Evolutionary conservation across 1,140 invertebrate species (phyloP).

Genomic region (Choristoneura fumiferana): DNA sequence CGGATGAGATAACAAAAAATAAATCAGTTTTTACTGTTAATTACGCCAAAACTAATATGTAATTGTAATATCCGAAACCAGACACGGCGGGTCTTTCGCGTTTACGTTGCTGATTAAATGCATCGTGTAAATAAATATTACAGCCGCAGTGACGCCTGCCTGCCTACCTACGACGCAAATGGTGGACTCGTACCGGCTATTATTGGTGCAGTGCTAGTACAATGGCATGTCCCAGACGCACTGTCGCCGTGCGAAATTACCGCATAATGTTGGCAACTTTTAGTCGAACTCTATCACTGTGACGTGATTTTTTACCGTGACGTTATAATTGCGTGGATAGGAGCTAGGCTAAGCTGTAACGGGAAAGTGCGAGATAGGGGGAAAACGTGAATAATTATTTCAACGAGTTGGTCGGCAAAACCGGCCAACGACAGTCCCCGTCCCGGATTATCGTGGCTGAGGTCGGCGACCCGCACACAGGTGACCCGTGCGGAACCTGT

Average conservation of each 20-base stretch:
- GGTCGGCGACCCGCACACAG: slow-evolving; percentile 64
- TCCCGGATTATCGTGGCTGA: slow-evolving; percentile 53
- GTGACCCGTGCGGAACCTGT: slow-evolving; percentile 68
- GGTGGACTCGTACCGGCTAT: slow-evolving; percentile 37
- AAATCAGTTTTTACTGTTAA: no score
- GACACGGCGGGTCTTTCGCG: no score
- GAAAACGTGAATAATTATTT: background rate
- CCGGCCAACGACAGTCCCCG: slow-evolving; percentile 10
- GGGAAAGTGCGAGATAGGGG: no score
- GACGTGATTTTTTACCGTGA: slow-evolving; percentile 1
- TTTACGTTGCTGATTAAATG: background rate
- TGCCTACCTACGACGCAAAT: no score
- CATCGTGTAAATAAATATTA: background rate
- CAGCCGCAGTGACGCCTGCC: slow-evolving; percentile 17
- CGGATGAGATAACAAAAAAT: no score
- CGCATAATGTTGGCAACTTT: slow-evolving; percentile 52
- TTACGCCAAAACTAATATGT: no score
- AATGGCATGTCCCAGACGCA: slow-evolving; percentile 53
- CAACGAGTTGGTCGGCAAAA: background rate
- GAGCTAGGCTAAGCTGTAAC: no score
- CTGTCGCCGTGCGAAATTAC: slow-evolving; percentile 55
- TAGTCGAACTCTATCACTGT: slow-evolving; percentile 1
- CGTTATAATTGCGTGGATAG: background rate
- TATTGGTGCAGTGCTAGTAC: slow-evolving; percentile 47
- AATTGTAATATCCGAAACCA: no score